A percentile compares a stretch with the other conserved stretches of the same genome.
Evolutionary conservation across 2,797 vertebrate genomes (phyloP).

Genomic region (Sylvia borin): DNA sequence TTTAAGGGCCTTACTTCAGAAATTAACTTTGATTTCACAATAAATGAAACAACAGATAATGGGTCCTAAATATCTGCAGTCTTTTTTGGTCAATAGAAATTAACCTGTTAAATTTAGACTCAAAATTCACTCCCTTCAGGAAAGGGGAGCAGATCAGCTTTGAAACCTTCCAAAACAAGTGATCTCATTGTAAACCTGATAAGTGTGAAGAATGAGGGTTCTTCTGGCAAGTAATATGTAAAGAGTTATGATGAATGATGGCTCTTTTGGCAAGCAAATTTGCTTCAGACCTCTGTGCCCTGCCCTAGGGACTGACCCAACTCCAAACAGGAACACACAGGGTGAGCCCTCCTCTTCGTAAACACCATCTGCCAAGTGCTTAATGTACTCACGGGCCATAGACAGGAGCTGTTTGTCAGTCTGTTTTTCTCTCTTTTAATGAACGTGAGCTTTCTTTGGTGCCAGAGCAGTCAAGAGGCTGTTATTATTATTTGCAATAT

Average conservation of each 20-base stretch:
- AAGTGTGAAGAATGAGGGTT: neutral
- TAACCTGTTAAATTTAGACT: neutral
- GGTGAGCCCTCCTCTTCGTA: neutral
- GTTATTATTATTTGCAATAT: neutral
- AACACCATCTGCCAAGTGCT: conserved; percentile 51
- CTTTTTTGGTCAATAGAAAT: neutral
- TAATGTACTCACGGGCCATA: neutral
- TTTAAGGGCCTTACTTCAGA: conserved; percentile 1
- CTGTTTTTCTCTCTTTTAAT: neutral
- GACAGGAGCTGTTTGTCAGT: neutral
- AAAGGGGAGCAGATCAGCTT: neutral
- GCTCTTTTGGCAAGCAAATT: conserved; percentile 13
- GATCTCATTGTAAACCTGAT: neutral
- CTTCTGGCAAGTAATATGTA: neutral
- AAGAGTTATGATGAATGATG: neutral
- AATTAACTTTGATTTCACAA: neutral
- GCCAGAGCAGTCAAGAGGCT: neutral
- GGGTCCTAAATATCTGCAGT: neutral
- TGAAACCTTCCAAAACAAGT: neutral
- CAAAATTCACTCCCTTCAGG: neutral
- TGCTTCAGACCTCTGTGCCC: neutral
- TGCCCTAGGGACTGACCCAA: neutral
- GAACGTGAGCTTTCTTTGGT: neutral
- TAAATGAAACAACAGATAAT: neutral
- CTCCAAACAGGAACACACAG: neutral